Percentiles rank a stretch among this genome's conserved stretches.
These are phyloP conservation scores for Apocheima hispidaria DNA, from an alignment of 2,888 invertebrate species.

Conservation along the genomic window DNA sequence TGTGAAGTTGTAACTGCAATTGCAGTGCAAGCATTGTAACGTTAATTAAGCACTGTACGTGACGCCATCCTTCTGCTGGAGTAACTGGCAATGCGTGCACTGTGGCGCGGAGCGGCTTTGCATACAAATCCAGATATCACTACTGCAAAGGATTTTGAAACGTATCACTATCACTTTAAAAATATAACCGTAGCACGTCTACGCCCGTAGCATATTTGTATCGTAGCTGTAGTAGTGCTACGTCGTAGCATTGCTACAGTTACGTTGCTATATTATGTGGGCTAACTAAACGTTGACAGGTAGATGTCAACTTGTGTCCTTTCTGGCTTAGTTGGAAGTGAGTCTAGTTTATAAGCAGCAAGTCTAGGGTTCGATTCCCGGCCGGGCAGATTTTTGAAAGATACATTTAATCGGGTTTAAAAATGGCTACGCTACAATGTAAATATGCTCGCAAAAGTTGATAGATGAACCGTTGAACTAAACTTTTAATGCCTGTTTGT, in stretches of 20 bases:
- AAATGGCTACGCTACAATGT: background rate
- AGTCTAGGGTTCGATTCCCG: no score
- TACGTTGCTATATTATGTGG: no score
- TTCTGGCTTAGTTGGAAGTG: no score
- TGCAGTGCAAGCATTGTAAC: constrained; percentile 22
- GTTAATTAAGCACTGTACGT: constrained; percentile 27
- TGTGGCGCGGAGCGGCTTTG: constrained; percentile 52
- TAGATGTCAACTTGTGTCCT: no score
- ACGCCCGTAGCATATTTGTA: constrained; percentile 4
- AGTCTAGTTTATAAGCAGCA: no score
- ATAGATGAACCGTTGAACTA: background rate
- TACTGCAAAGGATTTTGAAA: constrained; percentile 35
- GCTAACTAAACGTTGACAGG: no score
- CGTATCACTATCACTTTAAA: constrained; percentile 1
- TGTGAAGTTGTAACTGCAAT: constrained; percentile 12
- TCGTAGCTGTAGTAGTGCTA: constrained; percentile 20
- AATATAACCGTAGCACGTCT: constrained; percentile 25
- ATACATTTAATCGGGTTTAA: no score
- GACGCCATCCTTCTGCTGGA: constrained; percentile 22
- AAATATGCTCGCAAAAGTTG: background rate
- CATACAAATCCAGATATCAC: constrained; percentile 58
- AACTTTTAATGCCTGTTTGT: constrained; percentile 3
- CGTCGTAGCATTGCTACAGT: constrained; percentile 9
- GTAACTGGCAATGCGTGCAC: constrained; percentile 27
- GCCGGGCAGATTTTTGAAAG: no score